Evolutionary conservation across 2,888 invertebrate genomes (phyloP).

Genomic region (Torymus aiolomorphi): DNA sequence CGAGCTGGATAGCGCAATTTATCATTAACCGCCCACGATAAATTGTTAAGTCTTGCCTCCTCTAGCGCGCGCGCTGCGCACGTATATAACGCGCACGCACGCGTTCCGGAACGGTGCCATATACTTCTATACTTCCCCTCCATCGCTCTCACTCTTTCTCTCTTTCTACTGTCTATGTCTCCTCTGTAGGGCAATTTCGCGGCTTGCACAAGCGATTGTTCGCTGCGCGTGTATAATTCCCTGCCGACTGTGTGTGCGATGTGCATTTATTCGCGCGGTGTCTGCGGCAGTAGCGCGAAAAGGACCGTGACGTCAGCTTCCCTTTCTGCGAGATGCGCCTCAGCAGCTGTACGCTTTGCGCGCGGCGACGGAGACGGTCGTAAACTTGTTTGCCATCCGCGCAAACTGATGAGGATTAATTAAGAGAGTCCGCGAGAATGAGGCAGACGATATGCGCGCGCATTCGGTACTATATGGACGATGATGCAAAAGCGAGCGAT

Average conservation of each 20-base stretch:
- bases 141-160: neutral
- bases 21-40: conserved; percentile 71
- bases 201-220: conserved; percentile 32
- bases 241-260: neutral
- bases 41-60: conserved; percentile 63
- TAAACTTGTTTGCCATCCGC: conserved; percentile 65
- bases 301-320: neutral
- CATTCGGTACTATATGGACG: neutral
- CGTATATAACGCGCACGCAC: conserved; percentile 56
- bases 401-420: conserved; percentile 69
- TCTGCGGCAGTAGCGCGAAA: too few relatives aligned
- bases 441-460: neutral
- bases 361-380: conserved; percentile 51
- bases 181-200: conserved; percentile 44
- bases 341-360: neutral
- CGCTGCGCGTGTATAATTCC: neutral
- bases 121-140: too few relatives aligned
- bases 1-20: conserved; percentile 67
- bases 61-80: neutral
- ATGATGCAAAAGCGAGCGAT: neutral
- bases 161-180: conserved; percentile 7
- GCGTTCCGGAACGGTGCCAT: neutral
- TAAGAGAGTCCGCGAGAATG: conserved; percentile 56
- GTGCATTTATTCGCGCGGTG: too few relatives aligned
- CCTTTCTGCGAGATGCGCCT: neutral